phyloP scores from a whole-genome alignment of 2,888 invertebrate genomes.

The Limnephilus lunatus region DNA sequence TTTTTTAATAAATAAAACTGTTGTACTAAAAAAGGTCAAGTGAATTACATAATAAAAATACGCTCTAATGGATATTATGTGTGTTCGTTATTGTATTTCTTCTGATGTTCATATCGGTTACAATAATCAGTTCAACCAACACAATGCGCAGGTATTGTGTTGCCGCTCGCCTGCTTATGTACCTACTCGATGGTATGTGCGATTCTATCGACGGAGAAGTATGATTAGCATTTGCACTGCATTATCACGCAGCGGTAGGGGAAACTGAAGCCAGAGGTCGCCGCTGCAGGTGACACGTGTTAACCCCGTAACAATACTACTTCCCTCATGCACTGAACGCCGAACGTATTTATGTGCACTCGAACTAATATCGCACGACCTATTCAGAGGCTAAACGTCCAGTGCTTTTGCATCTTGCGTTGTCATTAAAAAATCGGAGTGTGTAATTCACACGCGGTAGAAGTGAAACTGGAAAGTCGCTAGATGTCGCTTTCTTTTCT shows the following conservation, averaged over 20 bases:
- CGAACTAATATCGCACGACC: background rate
- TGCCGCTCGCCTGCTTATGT: background rate
- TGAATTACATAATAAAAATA: too few relatives aligned
- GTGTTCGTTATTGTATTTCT: background rate
- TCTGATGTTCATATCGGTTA: background rate
- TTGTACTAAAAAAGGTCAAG: background rate
- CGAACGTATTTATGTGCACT: background rate
- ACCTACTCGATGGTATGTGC: background rate
- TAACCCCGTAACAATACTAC: conserved; percentile 42
- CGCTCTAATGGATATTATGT: background rate
- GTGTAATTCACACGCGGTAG: too few relatives aligned
- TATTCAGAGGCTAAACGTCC: background rate
- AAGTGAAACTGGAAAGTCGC: too few relatives aligned
- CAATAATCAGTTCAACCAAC: background rate
- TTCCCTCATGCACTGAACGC: background rate
- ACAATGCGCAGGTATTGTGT: background rate
- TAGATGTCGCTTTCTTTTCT: too few relatives aligned
- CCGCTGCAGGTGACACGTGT: conserved; percentile 32
- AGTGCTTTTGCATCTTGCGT: background rate
- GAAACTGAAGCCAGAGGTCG: conserved; percentile 10
- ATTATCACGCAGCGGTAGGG: conserved; percentile 21
- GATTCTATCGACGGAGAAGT: background rate
- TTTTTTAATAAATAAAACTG: background rate
- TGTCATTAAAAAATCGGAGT: too few relatives aligned
- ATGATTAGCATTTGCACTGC: conserved; percentile 27